Conservation (phyloP, 2,113 vertebrate species). For the Gnathonemus longibarbis region DNA sequence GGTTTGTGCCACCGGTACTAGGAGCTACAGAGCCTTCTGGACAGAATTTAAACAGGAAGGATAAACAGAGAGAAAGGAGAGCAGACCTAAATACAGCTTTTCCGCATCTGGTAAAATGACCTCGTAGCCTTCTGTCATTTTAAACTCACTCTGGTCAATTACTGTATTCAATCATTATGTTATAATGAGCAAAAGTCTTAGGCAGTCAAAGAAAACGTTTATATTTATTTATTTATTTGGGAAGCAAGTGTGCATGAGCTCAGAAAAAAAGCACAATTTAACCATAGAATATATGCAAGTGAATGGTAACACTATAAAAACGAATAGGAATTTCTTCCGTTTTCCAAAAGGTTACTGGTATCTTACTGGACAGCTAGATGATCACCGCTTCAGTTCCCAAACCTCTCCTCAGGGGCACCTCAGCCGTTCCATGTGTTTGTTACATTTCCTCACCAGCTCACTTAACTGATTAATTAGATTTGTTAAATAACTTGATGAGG, state of each 20-base stretch:
- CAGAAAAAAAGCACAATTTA: not conserved
- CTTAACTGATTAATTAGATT: not conserved
- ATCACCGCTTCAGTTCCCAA: not conserved
- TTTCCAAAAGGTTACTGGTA: not conserved
- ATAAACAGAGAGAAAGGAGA: constrained; percentile 31
- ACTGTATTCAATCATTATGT: not conserved
- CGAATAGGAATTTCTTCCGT: not conserved
- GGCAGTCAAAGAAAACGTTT: not conserved
- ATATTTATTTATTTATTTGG: not conserved
- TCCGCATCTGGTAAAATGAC: constrained; percentile 1
- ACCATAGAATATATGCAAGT: not conserved
- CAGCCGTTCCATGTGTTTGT: not conserved
- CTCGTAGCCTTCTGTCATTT: not conserved
- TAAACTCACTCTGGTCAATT: not conserved
- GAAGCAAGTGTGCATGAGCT: not conserved
- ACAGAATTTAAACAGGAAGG: constrained; percentile 11
- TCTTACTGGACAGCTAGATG: not conserved
- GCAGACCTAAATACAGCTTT: not conserved
- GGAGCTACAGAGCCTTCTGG: not conserved
- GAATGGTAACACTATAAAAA: not conserved
- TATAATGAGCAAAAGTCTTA: not conserved
- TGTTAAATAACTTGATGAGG: not conserved
- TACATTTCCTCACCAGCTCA: not conserved
- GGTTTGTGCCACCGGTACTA: not conserved
- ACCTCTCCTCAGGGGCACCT: not conserved